Evolutionary conservation across 2,888 invertebrate species (phyloP).

Genomic region (Lissocephala sabroskyi): DNA sequence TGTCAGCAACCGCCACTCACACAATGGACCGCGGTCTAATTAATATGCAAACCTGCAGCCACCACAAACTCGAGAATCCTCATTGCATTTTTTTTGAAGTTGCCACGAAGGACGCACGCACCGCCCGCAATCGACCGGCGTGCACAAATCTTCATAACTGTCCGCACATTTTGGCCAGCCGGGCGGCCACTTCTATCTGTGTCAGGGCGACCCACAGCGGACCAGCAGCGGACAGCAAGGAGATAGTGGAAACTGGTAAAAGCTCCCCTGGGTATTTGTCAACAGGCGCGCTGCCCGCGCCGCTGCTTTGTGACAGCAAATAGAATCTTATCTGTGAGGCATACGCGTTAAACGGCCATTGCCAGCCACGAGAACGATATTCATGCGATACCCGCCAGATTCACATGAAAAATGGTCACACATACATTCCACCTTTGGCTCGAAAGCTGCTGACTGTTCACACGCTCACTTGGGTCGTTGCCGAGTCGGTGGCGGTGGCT

Average conservation of each 20-base stretch:
- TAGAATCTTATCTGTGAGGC: slow-evolving; percentile 48
- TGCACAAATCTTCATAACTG: slow-evolving; percentile 45
- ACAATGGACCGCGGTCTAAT: background rate
- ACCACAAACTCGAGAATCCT: background rate
- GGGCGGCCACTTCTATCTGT: slow-evolving; percentile 17
- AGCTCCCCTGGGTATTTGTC: slow-evolving; percentile 49
- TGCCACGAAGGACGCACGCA: slow-evolving; percentile 8
- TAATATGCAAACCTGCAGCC: slow-evolving; percentile 7
- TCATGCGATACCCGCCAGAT: slow-evolving; percentile 20
- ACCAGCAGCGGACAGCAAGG: background rate
- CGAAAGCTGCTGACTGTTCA: slow-evolving; percentile 50
- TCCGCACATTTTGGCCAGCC: slow-evolving; percentile 35
- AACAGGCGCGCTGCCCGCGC: slow-evolving; percentile 24
- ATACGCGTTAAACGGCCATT: slow-evolving; percentile 36
- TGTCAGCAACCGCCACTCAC: slow-evolving; percentile 8
- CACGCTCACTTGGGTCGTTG: slow-evolving; percentile 30
- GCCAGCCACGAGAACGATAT: slow-evolving; percentile 5
- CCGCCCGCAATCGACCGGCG: background rate
- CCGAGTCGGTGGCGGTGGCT: background rate
- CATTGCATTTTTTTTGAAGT: background rate
- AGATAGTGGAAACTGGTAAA: slow-evolving; percentile 17
- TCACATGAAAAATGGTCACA: slow-evolving; percentile 53
- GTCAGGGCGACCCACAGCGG: no score
- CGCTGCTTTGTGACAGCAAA: slow-evolving; percentile 41
- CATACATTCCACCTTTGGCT: slow-evolving; percentile 49